Evolutionary conservation across 1,140 invertebrate genomes (phyloP).

Genomic region (Heliconius nattereri): DNA sequence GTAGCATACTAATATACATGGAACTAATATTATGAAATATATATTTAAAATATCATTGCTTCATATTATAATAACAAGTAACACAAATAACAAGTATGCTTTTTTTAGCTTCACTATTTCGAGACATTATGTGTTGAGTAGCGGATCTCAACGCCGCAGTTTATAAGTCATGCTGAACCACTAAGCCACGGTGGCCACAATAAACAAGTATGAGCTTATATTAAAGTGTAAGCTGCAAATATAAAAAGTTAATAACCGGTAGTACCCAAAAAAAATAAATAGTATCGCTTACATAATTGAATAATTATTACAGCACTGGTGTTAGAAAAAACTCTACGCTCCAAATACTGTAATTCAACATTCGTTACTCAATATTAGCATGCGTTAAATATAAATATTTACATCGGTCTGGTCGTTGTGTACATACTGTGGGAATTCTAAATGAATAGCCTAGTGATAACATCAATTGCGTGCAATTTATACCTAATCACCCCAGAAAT

Average conservation of each 20-base stretch:
- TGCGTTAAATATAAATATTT: conserved; percentile 22
- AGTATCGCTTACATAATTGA: neutral
- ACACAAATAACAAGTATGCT: no score
- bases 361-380: conserved; percentile 7
- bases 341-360: neutral
- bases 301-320: neutral
- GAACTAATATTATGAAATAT: no score
- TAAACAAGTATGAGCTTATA: no score
- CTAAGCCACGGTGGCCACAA: no score
- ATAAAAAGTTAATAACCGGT: no score
- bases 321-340: conserved; percentile 15
- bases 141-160: no score
- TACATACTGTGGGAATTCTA: conserved; percentile 16
- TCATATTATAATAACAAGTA: neutral
- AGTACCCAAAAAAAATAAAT: no score
- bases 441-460: conserved; percentile 22
- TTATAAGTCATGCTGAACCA: no score
- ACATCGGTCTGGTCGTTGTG: conserved; percentile 14
- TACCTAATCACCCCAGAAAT: conserved; percentile 12
- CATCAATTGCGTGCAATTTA: conserved; percentile 21
- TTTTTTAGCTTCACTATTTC: no score
- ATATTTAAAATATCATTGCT: neutral
- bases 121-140: no score
- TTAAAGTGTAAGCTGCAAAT: no score
- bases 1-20: no score